Evolutionary conservation across 2,888 invertebrate species (phyloP), one percentile per base, ranked within the genome.

Genomic region (Conistra vaccinii): DNA sequence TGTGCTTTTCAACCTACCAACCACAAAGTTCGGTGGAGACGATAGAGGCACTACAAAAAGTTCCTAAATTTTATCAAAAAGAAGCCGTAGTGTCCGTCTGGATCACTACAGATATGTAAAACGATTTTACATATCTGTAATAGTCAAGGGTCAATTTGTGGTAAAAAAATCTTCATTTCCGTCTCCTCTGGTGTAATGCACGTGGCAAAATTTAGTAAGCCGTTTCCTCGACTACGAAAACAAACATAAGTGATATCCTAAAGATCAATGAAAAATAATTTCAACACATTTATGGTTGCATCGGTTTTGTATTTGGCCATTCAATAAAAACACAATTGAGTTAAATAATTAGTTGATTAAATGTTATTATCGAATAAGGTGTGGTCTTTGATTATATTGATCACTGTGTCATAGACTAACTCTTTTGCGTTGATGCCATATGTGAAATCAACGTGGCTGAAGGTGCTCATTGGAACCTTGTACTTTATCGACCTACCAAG

Each of bases 381-480:
- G 7, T 12, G 55, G 3, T 90, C 68, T 73, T 80, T 94, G 91
- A 98, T 97, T 32, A 97, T 92, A 72, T 94, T 94, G n/a, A 97
- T 91, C 45, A 97, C 91, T 81, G 96, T 95, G 70, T 97, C 94
- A 87, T 97, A 98, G 1, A 98, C 90, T 69, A 98, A 90, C 4
- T 94, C 93, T 69, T 95, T 96, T 0, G 97, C 97, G 89, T 97
- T 96, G n/a, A 97, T 97, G 20, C 97, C 98, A 97, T 97, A 98
- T 81, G 97, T 93, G 89, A 98, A 98, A 89, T 98, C 98, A 79
- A 98, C 90, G 91, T 98, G 98, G 89, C 97, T 98, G 88, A 98
- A 98, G 23, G 93, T 92, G 3, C 93, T 87, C 88, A 97, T 93
- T 0, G 97, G 96, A 14, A 98, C 96, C 62, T 96, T 92, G 91